phyloP scores from a whole-genome alignment of 1,140 invertebrate species.

The Phthorimaea operculella region DNA sequence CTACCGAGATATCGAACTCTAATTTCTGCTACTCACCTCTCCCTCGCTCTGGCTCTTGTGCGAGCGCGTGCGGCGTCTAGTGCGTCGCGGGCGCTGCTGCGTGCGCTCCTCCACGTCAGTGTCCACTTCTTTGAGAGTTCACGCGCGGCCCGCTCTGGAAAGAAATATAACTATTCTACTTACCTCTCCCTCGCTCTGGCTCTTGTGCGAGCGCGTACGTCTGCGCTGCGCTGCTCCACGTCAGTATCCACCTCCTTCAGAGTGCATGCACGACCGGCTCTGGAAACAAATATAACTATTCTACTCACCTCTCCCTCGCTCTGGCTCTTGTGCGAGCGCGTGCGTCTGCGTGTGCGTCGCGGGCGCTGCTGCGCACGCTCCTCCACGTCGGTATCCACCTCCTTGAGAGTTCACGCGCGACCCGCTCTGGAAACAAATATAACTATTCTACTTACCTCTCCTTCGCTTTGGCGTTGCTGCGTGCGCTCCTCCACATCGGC shows the following conservation, averaged over 20 bases:
- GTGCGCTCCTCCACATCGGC: conserved; percentile 71
- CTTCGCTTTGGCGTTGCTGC: too few relatives aligned
- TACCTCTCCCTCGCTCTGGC: too few relatives aligned
- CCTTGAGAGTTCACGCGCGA: conserved; percentile 70
- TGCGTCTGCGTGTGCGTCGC: conserved; percentile 48
- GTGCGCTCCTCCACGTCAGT: conserved; percentile 71
- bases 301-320: conserved; percentile 54
- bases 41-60: conserved; percentile 63
- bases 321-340: conserved; percentile 56
- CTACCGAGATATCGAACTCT: too few relatives aligned
- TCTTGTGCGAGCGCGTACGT: too few relatives aligned
- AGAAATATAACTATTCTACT: too few relatives aligned
- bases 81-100: conserved; percentile 40
- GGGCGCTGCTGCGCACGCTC: conserved; percentile 53
- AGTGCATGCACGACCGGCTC: too few relatives aligned
- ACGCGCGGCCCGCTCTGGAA: conserved; percentile 69
- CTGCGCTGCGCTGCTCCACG: conserved; percentile 61
- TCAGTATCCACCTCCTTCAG: conserved; percentile 76
- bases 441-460: too few relatives aligned
- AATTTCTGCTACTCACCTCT: conserved; percentile 39
- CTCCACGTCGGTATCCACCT: conserved; percentile 74
- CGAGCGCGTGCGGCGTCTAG: conserved; percentile 48
- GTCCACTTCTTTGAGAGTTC: conserved; percentile 73
- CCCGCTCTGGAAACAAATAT: too few relatives aligned
- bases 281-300: too few relatives aligned